These are phyloP conservation scores for Trididemnum nubilum DNA, from an alignment of 23 tunicate genomes.

Conservation along the genomic window DNA sequence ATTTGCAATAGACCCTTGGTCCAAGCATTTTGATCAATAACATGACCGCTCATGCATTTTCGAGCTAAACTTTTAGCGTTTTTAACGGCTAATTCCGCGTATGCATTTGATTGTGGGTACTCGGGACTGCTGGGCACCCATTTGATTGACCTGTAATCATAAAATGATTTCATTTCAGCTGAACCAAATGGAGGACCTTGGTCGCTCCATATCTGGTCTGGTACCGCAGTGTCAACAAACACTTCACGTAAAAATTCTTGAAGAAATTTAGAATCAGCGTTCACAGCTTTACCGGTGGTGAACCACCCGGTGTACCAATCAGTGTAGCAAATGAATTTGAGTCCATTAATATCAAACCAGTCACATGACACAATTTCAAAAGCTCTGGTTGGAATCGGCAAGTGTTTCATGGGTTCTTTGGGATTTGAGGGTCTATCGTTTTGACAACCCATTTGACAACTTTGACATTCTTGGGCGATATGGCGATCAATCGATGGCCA, in stretches of 20 bases:
- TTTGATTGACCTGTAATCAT: slow-evolving; percentile 2
- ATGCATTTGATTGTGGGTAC: background rate
- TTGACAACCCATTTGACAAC: too few relatives aligned
- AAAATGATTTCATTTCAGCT: background rate
- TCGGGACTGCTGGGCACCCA: background rate
- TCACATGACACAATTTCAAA: too few relatives aligned
- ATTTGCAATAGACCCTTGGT: background rate
- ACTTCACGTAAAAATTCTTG: too few relatives aligned
- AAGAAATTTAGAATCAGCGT: background rate
- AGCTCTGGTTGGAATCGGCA: too few relatives aligned
- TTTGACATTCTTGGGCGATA: too few relatives aligned
- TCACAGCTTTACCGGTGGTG: background rate
- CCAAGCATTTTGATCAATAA: too few relatives aligned
- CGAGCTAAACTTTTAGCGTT: slow-evolving; percentile 1
- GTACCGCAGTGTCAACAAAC: slow-evolving; percentile 13
- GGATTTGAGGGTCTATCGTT: too few relatives aligned
- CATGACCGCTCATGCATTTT: too few relatives aligned
- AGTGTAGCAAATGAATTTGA: background rate
- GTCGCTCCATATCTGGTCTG: slow-evolving; percentile 1
- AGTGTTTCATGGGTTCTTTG: too few relatives aligned
- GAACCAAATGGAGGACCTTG: background rate
- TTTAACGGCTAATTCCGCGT: background rate
- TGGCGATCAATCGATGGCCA: too few relatives aligned
- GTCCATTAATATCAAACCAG: too few relatives aligned
- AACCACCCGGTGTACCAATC: slow-evolving; percentile 6